These are phyloP conservation scores for Trypoxylon attenuatum DNA, from an alignment of 2,888 invertebrate species.

Conservation along the genomic window DNA sequence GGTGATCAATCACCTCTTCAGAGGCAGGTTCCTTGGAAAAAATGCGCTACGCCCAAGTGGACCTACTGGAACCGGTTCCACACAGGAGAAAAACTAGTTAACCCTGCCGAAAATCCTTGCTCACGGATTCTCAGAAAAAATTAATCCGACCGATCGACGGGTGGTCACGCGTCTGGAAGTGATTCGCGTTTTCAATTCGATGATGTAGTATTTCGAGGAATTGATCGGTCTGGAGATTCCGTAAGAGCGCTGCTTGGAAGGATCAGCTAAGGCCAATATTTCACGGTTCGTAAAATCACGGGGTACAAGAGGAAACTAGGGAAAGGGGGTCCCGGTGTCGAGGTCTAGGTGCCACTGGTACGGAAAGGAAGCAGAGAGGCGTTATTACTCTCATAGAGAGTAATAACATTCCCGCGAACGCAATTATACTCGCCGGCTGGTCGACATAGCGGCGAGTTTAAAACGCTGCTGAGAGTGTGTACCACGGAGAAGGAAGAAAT, in stretches of 20 bases:
- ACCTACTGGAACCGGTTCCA: not conserved
- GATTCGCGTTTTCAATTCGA: not conserved
- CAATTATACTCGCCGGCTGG: slow-evolving; percentile 18
- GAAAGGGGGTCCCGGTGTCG: not conserved
- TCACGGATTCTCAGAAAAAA: slow-evolving; percentile 9
- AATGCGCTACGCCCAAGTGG: slow-evolving; percentile 19
- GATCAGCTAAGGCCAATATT: not conserved
- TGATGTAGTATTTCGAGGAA: not conserved
- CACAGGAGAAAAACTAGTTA: not conserved
- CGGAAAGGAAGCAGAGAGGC: not conserved
- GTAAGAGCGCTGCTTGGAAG: not conserved
- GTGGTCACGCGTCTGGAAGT: no score
- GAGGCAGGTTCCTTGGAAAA: slow-evolving; percentile 13
- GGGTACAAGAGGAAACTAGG: not conserved
- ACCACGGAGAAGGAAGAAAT: not conserved
- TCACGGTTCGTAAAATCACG: no score
- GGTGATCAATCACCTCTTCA: slow-evolving; percentile 48
- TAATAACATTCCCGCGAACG: slow-evolving; percentile 2
- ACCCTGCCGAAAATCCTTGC: slow-evolving; percentile 2
- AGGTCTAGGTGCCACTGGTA: no score
- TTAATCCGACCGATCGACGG: no score
- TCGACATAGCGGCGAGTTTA: not conserved
- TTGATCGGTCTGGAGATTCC: not conserved
- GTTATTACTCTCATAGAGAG: not conserved
- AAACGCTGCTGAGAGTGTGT: not conserved